These are phyloP conservation scores for Polyommatus iphigenia DNA, from an alignment of 2,888 invertebrate genomes.

Conservation along the genomic window DNA sequence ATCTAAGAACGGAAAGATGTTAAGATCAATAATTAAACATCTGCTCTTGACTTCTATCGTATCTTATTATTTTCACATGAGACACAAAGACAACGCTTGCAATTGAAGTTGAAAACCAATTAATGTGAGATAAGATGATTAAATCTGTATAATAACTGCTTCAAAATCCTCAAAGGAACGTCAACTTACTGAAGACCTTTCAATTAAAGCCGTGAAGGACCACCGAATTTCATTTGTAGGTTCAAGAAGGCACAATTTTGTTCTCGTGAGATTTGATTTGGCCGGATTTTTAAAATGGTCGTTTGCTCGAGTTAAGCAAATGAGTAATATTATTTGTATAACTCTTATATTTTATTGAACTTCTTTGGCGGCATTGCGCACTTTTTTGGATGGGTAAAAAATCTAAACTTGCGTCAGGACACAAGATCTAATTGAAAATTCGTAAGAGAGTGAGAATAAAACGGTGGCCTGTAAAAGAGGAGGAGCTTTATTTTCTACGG, in stretches of 20 bases:
- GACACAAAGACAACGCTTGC: neutral
- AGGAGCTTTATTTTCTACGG: too few relatives aligned
- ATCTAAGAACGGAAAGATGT: too few relatives aligned
- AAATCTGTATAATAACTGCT: constrained; percentile 27
- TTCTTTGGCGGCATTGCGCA: too few relatives aligned
- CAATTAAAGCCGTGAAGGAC: constrained; percentile 22
- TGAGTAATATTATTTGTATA: too few relatives aligned
- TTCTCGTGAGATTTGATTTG: neutral
- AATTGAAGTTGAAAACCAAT: constrained; percentile 23
- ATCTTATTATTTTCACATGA: neutral
- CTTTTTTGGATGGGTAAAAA: too few relatives aligned
- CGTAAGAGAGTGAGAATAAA: too few relatives aligned
- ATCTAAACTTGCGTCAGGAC: too few relatives aligned
- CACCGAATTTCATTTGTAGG: constrained; percentile 7
- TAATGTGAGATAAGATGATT: constrained; percentile 18
- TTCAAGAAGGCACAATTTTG: constrained; percentile 10
- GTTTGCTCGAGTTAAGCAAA: too few relatives aligned
- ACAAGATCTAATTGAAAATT: too few relatives aligned
- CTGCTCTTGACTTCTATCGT: neutral
- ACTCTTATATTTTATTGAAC: too few relatives aligned
- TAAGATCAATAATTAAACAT: neutral
- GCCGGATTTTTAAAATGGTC: neutral
- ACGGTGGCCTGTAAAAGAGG: too few relatives aligned
- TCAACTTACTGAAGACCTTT: constrained; percentile 25
- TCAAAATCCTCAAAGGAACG: constrained; percentile 24